Base-by-base conservation (phyloP, 2,113 vertebrate species). In the Brachypodius melanocephalos region DNA sequence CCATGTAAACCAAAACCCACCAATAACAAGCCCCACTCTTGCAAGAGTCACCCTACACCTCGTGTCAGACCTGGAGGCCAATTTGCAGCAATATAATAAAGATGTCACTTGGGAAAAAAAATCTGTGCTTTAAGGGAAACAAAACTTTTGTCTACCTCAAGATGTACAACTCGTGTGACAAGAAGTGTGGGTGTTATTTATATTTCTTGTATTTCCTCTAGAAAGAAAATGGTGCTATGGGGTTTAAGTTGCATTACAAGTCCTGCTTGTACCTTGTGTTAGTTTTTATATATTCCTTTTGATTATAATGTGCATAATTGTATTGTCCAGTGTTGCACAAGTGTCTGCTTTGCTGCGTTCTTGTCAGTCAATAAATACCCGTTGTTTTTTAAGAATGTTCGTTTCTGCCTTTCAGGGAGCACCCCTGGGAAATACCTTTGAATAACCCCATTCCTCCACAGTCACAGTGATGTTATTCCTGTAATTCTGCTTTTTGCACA, bases 121-220 rank as follows among this genome's bases (percentile, higher is more conserved):
- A 5, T 13, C 58, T 72, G 62, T 72, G 34, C 85, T 96, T 96
- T 93, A 97, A 97, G 96, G 97, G 95, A 97, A 96, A 78, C 12
- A 55, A 72, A 93, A 87, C 62, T 79, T 97, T 97, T 97, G 97
- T 98, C 98, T 99, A 99, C 99, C 99, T 99, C 99, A 99, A 77
- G 96, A 90, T 96, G 94, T 95, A 83, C 93, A 96, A 97, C 87
- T 97, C 97, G 93, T 97, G 96, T 97, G 84, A 71, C 71, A 90
- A 90, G 95, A 97, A 96, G 92, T 96, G 79, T 97, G 96, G 95
- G 91, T 98, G 95, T 98, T 98, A 98, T 98, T 98, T 98, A 98
- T 98, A 97, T 97, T 96, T 89, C 96, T 97, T 97, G 72, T 94
- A 24, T 96, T 93, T 80, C 51, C 77, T 85, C 63, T 71, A 55